Percentiles rank a stretch among this genome's conserved stretches.
Evolutionary conservation across 2,888 invertebrate species (phyloP).

Genomic region (Archips crataeganus): DNA sequence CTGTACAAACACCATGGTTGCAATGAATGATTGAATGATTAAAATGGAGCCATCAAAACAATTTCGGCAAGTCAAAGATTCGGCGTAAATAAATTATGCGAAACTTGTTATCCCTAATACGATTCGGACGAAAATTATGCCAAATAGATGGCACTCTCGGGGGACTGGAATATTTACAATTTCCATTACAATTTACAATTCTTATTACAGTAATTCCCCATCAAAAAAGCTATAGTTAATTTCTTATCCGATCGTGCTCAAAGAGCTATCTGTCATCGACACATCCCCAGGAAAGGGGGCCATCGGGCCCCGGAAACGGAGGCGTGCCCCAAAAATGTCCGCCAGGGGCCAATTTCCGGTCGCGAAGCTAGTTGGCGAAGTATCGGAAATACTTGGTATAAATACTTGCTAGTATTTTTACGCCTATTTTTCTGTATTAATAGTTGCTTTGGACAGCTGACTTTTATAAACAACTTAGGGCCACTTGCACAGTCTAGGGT

Average conservation of each 20-base stretch:
- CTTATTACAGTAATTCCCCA: neutral
- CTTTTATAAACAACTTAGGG: too few species aligned
- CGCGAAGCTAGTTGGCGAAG: conserved; percentile 14
- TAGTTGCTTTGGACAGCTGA: too few species aligned
- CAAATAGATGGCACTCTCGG: too few species aligned
- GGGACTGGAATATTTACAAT: neutral
- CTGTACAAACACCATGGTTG: too few species aligned
- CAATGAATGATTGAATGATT: too few species aligned
- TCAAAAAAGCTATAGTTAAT: neutral
- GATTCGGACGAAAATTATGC: too few species aligned
- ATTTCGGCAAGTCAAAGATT: too few species aligned
- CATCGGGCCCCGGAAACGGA: conserved; percentile 48
- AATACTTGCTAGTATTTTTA: conserved; percentile 16
- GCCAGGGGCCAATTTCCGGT: conserved; percentile 55
- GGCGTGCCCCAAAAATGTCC: conserved; percentile 53
- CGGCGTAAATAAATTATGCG: too few species aligned
- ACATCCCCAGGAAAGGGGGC: conserved; percentile 48
- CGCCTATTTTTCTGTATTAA: too few species aligned
- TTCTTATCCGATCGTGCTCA: conserved; percentile 14
- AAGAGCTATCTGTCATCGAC: conserved; percentile 46
- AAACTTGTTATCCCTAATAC: too few species aligned
- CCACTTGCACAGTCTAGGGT: too few species aligned
- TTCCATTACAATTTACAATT: neutral
- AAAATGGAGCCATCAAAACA: too few species aligned
- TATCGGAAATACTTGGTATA: conserved; percentile 16